Evolutionary conservation across 2,888 invertebrate species (phyloP).

Genomic region (Drosophila niveifrons): DNA sequence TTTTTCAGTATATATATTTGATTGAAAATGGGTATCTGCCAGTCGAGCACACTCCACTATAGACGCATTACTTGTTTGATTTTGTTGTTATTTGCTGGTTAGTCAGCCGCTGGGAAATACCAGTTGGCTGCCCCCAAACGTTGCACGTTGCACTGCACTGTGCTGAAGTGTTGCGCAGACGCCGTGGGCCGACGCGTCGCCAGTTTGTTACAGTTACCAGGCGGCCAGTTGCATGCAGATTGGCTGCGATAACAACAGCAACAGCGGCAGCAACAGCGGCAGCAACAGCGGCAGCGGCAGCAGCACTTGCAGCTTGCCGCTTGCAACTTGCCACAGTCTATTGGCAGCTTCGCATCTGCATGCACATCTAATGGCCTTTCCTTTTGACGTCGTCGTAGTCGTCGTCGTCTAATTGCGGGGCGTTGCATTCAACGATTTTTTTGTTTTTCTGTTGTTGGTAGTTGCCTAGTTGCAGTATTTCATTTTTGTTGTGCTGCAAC

Average conservation of each 20-base stretch:
- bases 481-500: slow-evolving; percentile 32
- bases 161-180: slow-evolving; percentile 75
- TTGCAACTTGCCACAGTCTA: slow-evolving; percentile 13
- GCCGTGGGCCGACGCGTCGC: slow-evolving; percentile 69
- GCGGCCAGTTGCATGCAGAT: slow-evolving; percentile 71
- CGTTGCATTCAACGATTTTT: slow-evolving; percentile 52
- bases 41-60: no score
- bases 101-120: slow-evolving; percentile 81
- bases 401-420: slow-evolving; percentile 62
- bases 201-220: slow-evolving; percentile 74
- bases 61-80: slow-evolving; percentile 1
- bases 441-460: slow-evolving; percentile 3
- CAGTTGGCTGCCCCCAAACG: slow-evolving; percentile 55
- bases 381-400: slow-evolving; percentile 68
- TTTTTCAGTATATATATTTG: no score
- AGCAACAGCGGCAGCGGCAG: neutral
- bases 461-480: slow-evolving; percentile 14
- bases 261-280: neutral
- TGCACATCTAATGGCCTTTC: slow-evolving; percentile 75
- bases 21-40: no score
- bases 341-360: slow-evolving; percentile 55
- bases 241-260: slow-evolving; percentile 57
- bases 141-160: slow-evolving; percentile 3
- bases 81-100: slow-evolving; percentile 46
- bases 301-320: slow-evolving; percentile 21